These are phyloP conservation scores for Chloroceryle aenea DNA, from an alignment of 2,113 vertebrate species.

Conservation along the genomic window DNA sequence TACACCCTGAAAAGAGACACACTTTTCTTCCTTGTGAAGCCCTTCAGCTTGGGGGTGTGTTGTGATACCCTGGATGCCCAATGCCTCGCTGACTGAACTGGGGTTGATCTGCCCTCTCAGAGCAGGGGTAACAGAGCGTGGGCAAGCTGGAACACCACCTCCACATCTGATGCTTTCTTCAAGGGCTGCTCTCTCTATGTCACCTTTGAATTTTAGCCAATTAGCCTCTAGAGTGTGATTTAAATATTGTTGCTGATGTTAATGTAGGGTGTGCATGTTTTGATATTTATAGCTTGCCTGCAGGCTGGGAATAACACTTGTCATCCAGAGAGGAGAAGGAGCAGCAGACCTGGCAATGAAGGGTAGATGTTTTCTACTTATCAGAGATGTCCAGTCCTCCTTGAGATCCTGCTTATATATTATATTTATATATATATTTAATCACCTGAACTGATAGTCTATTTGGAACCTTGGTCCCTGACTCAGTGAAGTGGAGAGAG, in stretches of 20 bases:
- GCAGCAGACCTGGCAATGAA: background rate
- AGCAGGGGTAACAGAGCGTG: background rate
- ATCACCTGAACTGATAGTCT: background rate
- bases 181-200: slow-evolving; percentile 24
- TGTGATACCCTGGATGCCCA: background rate
- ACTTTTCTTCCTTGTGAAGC: background rate
- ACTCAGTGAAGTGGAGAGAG: background rate
- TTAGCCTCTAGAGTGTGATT: slow-evolving; percentile 12
- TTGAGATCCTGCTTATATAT: background rate
- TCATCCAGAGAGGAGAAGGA: background rate
- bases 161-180: background rate
- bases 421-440: too few species aligned
- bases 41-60: background rate
- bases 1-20: background rate
- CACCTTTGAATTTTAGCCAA: slow-evolving; percentile 31
- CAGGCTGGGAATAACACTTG: slow-evolving; percentile 6
- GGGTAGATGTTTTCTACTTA: background rate
- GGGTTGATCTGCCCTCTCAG: background rate
- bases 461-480: background rate
- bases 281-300: background rate
- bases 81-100: background rate
- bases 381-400: background rate
- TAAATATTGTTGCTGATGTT: slow-evolving; percentile 19
- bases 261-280: background rate
- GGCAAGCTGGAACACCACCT: slow-evolving; percentile 13